These are phyloP conservation scores for Sebastolobus alascanus DNA, from an alignment of 2,797 vertebrate species.

Conservation along the genomic window DNA sequence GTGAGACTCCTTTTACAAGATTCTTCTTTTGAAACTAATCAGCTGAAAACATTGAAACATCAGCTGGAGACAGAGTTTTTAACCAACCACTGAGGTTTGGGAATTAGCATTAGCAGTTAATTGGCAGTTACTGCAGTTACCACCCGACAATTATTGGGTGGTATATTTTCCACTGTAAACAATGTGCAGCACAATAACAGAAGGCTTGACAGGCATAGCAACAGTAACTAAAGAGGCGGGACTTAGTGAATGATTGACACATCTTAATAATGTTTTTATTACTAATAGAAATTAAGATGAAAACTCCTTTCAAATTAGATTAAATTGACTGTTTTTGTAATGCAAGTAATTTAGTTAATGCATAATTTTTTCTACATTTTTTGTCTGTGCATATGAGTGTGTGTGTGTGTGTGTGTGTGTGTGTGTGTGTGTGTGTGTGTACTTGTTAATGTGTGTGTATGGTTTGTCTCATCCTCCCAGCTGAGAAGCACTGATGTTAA, in stretches of 20 bases:
- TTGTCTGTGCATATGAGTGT: neutral
- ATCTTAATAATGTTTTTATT: neutral
- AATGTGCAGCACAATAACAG: neutral
- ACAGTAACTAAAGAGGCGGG: neutral
- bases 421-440: slow-evolving; percentile 10
- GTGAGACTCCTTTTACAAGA: neutral
- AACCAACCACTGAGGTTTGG: neutral
- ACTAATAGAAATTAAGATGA: no score
- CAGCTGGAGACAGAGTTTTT: neutral
- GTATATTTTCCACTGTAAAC: neutral
- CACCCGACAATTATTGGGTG: no score
- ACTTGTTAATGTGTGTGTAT: slow-evolving; percentile 1
- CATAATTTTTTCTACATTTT: neutral
- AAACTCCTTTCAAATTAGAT: no score
- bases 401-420: neutral
- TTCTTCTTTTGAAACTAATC: neutral
- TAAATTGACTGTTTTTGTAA: neutral
- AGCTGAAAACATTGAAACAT: neutral
- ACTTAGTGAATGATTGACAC: no score
- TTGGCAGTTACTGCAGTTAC: neutral
- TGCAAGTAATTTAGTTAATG: neutral
- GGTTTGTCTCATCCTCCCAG: slow-evolving; percentile 23
- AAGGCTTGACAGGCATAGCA: neutral
- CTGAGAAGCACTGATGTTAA: slow-evolving; percentile 48
- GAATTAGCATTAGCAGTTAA: neutral